Evolutionary conservation across 2,113 vertebrate genomes (phyloP).

Genomic region (Podarcis muralis): DNA sequence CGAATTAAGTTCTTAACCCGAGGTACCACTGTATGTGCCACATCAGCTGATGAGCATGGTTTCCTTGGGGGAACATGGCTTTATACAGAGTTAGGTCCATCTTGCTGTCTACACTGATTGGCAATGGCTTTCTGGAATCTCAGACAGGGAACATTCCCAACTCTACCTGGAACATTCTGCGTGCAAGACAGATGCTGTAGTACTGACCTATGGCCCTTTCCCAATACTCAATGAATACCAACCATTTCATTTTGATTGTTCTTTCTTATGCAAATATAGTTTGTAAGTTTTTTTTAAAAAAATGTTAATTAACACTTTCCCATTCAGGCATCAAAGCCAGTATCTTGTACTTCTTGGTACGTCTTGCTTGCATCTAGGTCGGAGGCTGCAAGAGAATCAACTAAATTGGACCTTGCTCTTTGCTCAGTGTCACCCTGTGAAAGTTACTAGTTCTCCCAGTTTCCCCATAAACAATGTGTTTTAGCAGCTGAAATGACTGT

Average conservation of each 20-base stretch:
- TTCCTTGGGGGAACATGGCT: too few species aligned
- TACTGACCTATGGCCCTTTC: neutral
- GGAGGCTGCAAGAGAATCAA: neutral
- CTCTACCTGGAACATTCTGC: too few species aligned
- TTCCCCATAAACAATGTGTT: neutral
- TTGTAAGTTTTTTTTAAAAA: neutral
- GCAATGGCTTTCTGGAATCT: too few species aligned
- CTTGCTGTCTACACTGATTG: too few species aligned
- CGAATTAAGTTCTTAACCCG: too few species aligned
- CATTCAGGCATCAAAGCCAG: neutral
- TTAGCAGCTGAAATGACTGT: constrained; percentile 4
- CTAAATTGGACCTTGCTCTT: neutral
- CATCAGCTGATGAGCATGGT: neutral
- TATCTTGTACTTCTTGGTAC: neutral
- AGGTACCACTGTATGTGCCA: neutral
- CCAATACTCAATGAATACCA: neutral
- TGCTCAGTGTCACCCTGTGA: neutral
- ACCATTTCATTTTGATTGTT: neutral
- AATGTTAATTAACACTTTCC: neutral
- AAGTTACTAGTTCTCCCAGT: neutral
- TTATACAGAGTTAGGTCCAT: too few species aligned
- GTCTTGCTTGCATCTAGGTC: neutral
- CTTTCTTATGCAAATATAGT: neutral
- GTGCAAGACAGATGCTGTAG: too few species aligned
- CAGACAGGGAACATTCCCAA: too few species aligned